Conservation (phyloP, 2,113 vertebrate genomes). For the Triplophysa dalaica region DNA sequence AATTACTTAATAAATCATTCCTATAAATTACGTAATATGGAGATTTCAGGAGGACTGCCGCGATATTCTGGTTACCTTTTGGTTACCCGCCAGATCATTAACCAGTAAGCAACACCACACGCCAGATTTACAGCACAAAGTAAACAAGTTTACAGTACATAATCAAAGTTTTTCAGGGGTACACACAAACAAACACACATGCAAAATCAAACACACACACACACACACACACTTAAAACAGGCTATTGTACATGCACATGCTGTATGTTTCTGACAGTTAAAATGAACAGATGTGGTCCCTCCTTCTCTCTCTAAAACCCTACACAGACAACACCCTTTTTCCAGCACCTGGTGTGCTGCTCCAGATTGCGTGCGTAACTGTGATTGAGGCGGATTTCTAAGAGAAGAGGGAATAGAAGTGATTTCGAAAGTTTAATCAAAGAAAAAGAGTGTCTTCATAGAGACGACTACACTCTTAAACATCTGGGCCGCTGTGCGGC, state of each 20-base stretch:
- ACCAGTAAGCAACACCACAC: no score
- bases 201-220: not conserved
- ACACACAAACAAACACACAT: not conserved
- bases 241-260: not conserved
- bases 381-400: conserved; percentile 36
- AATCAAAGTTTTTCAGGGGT: no score
- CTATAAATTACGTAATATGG: no score
- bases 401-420: conserved; percentile 50
- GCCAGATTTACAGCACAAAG: no score
- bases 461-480: conserved; percentile 62
- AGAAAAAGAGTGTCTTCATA: conserved; percentile 56
- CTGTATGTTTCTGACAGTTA: conserved; percentile 25
- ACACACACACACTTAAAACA: not conserved
- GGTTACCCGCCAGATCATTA: no score
- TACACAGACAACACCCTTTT: conserved; percentile 22
- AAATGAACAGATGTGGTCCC: conserved; percentile 25
- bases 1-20: no score
- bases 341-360: conserved; percentile 29
- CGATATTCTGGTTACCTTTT: no score
- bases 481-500: conserved; percentile 65
- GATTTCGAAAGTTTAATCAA: conserved; percentile 69
- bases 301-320: conserved; percentile 7
- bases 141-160: no score
- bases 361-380: conserved; percentile 38
- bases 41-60: no score